A percentile compares a stretch with the other conserved stretches of the same genome.
Evolutionary conservation across 2,797 vertebrate genomes (phyloP).

Genomic region (Manis javanica): DNA sequence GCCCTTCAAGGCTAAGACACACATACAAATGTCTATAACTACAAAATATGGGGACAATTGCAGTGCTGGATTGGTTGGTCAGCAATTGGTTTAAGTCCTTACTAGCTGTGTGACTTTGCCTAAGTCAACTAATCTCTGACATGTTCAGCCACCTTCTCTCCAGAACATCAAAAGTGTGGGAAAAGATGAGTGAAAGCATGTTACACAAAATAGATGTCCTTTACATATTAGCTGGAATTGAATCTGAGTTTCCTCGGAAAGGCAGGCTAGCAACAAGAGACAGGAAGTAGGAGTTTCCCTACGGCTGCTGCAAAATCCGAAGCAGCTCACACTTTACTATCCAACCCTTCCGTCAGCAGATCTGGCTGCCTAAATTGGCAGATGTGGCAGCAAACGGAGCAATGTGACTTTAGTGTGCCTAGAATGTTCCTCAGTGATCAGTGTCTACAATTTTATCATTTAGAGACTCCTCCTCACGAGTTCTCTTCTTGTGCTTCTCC

Average conservation of each 20-base stretch:
- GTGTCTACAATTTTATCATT: background rate
- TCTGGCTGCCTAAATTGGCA: background rate
- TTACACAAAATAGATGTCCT: background rate
- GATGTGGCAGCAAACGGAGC: background rate
- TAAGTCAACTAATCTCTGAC: background rate
- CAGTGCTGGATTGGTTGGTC: background rate
- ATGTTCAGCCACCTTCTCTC: background rate
- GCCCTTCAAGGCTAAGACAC: background rate
- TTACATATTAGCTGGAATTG: background rate
- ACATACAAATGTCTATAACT: background rate
- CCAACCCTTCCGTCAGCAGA: background rate
- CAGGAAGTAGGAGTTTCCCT: background rate
- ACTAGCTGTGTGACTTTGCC: background rate
- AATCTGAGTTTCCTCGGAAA: background rate
- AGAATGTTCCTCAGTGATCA: background rate
- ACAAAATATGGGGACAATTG: background rate
- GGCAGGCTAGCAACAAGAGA: background rate
- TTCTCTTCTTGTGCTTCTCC: background rate
- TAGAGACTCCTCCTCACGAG: background rate
- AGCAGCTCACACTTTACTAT: background rate
- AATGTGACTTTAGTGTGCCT: too few relatives aligned
- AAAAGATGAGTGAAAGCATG: background rate
- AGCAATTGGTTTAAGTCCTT: background rate
- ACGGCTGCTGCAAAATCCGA: background rate
- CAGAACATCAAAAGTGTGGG: background rate